These are phyloP conservation scores for Eudemis profundana DNA, from an alignment of 2,888 invertebrate genomes.

Conservation along the genomic window DNA sequence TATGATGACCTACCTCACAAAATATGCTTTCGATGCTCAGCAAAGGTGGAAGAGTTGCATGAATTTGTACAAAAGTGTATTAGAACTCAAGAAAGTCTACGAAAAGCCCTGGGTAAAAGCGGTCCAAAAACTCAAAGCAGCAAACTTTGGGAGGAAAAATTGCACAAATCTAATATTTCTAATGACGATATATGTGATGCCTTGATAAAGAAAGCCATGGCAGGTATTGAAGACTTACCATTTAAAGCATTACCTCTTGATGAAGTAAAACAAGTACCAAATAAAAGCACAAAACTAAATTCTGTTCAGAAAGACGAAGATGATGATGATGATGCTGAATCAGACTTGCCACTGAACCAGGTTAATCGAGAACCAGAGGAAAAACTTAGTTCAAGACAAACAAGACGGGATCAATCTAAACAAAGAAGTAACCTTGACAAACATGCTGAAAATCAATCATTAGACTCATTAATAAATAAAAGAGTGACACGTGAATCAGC, in stretches of 20 bases:
- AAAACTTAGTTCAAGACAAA: constrained; percentile 46
- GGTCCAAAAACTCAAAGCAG: constrained; percentile 67
- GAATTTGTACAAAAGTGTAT: constrained; percentile 80
- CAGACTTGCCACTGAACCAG: constrained; percentile 54
- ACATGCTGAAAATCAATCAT: constrained; percentile 9
- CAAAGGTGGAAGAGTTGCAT: constrained; percentile 78
- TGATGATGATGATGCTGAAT: constrained; percentile 34
- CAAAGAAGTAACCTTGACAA: background rate
- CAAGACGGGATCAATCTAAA: constrained; percentile 29
- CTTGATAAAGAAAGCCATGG: constrained; percentile 78
- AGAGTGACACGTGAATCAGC: constrained; percentile 49
- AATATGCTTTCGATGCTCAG: constrained; percentile 82
- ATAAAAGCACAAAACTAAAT: constrained; percentile 34
- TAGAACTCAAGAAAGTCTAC: constrained; percentile 72
- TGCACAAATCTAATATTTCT: constrained; percentile 74
- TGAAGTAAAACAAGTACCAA: constrained; percentile 48
- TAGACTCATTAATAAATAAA: constrained; percentile 43
- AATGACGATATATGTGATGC: constrained; percentile 82
- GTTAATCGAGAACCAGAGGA: constrained; percentile 52
- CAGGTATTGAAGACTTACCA: constrained; percentile 69
- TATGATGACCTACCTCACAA: constrained; percentile 82
- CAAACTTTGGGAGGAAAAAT: constrained; percentile 73
- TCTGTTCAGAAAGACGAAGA: constrained; percentile 19
- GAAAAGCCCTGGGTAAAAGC: constrained; percentile 62
- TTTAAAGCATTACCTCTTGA: constrained; percentile 50